Conservation (phyloP, 2,888 invertebrate genomes). For the Cataglyphis altisquamis region DNA sequence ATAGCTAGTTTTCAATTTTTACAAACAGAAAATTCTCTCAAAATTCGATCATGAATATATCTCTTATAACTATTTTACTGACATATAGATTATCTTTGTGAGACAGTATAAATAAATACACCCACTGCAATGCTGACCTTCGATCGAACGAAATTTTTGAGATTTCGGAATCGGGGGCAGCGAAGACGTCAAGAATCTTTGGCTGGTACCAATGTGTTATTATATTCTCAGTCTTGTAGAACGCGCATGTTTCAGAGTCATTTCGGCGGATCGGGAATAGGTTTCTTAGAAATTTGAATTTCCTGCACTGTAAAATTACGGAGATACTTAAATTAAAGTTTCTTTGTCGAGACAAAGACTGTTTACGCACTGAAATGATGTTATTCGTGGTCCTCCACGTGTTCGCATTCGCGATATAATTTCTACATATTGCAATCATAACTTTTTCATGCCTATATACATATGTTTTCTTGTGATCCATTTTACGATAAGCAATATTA, state of each 20-base stretch:
- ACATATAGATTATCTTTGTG: neutral
- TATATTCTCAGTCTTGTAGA: conserved; percentile 23
- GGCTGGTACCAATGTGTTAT: conserved; percentile 37
- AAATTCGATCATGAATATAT: neutral
- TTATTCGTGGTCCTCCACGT: neutral
- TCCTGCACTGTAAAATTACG: conserved; percentile 18
- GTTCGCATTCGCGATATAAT: conserved; percentile 5
- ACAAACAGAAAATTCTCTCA: neutral
- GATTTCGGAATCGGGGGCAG: conserved; percentile 26
- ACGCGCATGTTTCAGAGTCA: neutral
- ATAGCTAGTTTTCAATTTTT: neutral
- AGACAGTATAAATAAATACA: neutral
- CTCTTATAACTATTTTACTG: neutral
- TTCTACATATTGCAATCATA: neutral
- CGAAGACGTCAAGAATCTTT: conserved; percentile 31
- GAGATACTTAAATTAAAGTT: conserved; percentile 13
- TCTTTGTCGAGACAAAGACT: conserved; percentile 37
- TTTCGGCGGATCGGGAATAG: conserved; percentile 49
- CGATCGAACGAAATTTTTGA: conserved; percentile 34
- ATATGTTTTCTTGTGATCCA: neutral
- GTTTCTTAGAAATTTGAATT: conserved; percentile 31
- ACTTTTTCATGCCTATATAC: neutral
- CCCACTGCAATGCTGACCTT: conserved; percentile 8
- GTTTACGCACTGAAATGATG: neutral
- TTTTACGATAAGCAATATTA: neutral